These are phyloP conservation scores for Hemithea aestivaria DNA, from an alignment of 2,888 invertebrate species.

Conservation along the genomic window DNA sequence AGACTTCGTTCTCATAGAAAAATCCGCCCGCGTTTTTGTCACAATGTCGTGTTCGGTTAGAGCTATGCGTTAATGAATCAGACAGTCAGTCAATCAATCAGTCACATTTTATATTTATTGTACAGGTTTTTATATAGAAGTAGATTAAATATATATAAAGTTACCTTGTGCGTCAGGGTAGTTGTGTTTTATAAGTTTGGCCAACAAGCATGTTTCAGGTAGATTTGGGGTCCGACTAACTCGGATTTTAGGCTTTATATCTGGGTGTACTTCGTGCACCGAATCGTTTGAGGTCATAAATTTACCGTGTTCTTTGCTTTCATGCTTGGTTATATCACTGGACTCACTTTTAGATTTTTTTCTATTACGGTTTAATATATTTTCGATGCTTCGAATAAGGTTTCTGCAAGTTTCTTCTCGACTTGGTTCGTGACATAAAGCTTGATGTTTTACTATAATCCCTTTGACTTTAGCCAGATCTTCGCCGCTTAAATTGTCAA, in stretches of 20 bases:
- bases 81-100: no score
- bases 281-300: constrained; percentile 30
- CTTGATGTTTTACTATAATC: constrained; percentile 51
- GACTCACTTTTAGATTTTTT: constrained; percentile 11
- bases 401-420: constrained; percentile 53
- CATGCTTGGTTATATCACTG: constrained; percentile 8
- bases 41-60: no score
- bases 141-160: no score
- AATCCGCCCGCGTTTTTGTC: no score
- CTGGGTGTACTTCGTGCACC: constrained; percentile 43
- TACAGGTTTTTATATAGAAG: no score
- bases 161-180: constrained; percentile 47
- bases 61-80: no score
- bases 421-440: constrained; percentile 47
- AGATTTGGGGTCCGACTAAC: constrained; percentile 24
- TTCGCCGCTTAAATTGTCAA: constrained; percentile 39
- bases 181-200: constrained; percentile 49
- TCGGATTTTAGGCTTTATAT: constrained; percentile 20
- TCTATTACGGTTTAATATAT: constrained; percentile 23
- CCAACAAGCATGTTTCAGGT: constrained; percentile 51
- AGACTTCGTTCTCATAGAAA: no score
- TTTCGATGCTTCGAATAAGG: constrained; percentile 48
- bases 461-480: constrained; percentile 49
- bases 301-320: constrained; percentile 3
- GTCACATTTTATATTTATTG: no score